phyloP scores from a whole-genome alignment of 2,113 vertebrate genomes.

The Gymnocephalus cernua region DNA sequence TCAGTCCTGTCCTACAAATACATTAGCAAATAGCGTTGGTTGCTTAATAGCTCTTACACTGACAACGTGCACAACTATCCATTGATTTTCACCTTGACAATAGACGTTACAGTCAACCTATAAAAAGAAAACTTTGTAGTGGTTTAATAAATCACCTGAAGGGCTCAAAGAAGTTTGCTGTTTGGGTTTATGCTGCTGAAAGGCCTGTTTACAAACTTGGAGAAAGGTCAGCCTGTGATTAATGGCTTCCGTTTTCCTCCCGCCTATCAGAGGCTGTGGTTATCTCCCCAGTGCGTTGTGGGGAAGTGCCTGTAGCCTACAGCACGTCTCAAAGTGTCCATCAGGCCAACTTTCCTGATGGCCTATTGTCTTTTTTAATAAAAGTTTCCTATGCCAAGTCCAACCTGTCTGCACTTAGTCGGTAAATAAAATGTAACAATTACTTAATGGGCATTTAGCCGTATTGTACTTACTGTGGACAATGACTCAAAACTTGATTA shows the following conservation, averaged over 20 bases:
- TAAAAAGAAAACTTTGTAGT: not conserved
- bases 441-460: not conserved
- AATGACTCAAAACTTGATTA: not conserved
- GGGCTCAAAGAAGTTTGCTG: slow-evolving; percentile 22
- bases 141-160: slow-evolving; percentile 38
- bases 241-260: slow-evolving; percentile 81
- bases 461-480: not conserved
- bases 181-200: slow-evolving; percentile 32
- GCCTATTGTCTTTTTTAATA: slow-evolving; percentile 72
- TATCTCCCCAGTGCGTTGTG: slow-evolving; percentile 77
- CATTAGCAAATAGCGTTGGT: not conserved
- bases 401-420: slow-evolving; percentile 6
- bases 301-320: slow-evolving; percentile 75
- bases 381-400: slow-evolving; percentile 40
- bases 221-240: slow-evolving; percentile 77
- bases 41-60: not conserved
- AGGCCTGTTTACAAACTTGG: slow-evolving; percentile 61
- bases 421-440: not conserved
- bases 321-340: slow-evolving; percentile 48
- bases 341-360: slow-evolving; percentile 63
- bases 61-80: not conserved
- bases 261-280: slow-evolving; percentile 64
- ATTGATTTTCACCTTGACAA: not conserved
- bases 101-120: not conserved
- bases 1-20: not conserved